Conservation (phyloP, 30 jellyfish, hydroid and myxozoan genomes). For the Sanderia malayensis region DNA sequence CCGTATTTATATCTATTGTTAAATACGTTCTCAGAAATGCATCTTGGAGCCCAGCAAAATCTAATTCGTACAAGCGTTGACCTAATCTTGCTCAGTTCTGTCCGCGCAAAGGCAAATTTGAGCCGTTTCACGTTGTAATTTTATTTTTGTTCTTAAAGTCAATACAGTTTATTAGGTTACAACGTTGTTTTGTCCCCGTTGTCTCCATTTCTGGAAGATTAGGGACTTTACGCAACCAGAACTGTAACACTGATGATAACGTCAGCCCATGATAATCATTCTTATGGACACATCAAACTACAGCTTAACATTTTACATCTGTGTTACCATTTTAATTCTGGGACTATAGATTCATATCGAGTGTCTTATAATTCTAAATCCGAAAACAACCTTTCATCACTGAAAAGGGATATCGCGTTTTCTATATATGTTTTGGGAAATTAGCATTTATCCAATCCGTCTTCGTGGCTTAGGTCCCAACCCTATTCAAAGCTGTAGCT, state of each 20-base stretch:
- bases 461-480: too few relatives aligned
- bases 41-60: background rate
- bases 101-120: background rate
- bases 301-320: conserved; percentile 3
- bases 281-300: background rate
- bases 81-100: background rate
- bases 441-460: too few relatives aligned
- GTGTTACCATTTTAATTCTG: background rate
- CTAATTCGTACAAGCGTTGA: background rate
- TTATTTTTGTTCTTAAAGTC: background rate
- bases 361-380: background rate
- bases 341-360: background rate
- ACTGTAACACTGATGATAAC: background rate
- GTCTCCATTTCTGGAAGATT: background rate
- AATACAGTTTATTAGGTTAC: background rate
- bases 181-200: background rate
- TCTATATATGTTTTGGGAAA: too few relatives aligned
- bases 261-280: conserved; percentile 5
- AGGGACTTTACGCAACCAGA: too few relatives aligned
- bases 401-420: too few relatives aligned
- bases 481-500: too few relatives aligned
- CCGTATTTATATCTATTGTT: too few relatives aligned
- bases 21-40: too few relatives aligned
- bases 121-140: background rate
- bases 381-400: background rate